Conservation (phyloP, 2,113 vertebrate species). For the Typhlomys cinereus region DNA sequence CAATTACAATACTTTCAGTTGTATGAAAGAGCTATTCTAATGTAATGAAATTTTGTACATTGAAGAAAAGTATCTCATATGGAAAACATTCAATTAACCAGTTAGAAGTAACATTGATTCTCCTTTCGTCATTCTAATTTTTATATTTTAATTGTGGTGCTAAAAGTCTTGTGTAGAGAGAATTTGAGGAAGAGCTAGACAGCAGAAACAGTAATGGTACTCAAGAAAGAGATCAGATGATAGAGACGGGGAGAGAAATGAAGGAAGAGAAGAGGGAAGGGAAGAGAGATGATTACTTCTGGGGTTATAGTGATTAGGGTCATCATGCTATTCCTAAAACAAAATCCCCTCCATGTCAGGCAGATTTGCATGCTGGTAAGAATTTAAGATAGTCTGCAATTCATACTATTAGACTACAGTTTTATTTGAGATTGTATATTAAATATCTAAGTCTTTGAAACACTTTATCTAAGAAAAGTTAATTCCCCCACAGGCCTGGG, state of each 20-base stretch:
- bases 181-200: neutral
- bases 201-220: neutral
- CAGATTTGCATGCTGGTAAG: neutral
- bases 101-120: neutral
- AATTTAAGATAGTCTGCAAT: neutral
- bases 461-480: neutral
- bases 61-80: neutral
- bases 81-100: neutral
- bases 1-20: neutral
- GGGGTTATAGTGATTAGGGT: neutral
- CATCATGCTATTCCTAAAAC: neutral
- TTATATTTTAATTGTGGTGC: neutral
- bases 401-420: neutral
- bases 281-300: neutral
- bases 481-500: neutral
- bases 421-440: neutral
- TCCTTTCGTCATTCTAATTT: neutral
- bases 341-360: neutral
- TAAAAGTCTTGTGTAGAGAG: neutral
- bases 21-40: too few relatives aligned
- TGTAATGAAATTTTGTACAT: neutral
- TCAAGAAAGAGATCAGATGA: neutral
- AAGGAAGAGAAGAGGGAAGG: neutral
- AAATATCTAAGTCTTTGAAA: neutral
- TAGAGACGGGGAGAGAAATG: neutral